Base-by-base conservation (phyloP, 2,113 vertebrate genomes). In the Serilophus lunatus region DNA sequence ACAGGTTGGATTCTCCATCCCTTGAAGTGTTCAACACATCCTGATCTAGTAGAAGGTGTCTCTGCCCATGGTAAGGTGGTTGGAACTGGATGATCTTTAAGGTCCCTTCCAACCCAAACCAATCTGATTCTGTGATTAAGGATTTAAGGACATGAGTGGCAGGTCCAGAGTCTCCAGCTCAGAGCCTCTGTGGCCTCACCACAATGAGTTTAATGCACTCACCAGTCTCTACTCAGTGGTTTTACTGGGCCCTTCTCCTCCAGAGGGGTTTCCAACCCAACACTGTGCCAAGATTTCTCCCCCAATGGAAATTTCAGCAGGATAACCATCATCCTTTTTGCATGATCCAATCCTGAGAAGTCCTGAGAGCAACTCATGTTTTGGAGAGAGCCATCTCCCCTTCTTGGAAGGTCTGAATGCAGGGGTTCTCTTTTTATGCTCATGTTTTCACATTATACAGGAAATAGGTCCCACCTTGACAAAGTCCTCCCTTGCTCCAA, bases 361-460 rank as follows among this genome's bases (percentile, higher is more conserved):
- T 12, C 36, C 36, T 33, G 35, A 53, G 60, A 71, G 13, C 23
- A 54, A 9, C 35, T 76, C 1, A 0, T n/a, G 28, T 68, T 87
- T 33, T 14, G 4, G 28, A 72, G 40, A 57, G 69, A 47, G 19
- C 6, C 0, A 0, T 53, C 42, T 86, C 17, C 35, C 9, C 4
- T 78, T 92, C 18, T 44, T 49, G 9, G 22, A 60, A 92, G 9
- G 31, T 65, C 61, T 8, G 3, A 31, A 71, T 11, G 8, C 54
- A 68, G 10, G 36, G 17, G 7, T 56, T 44, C 56, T 54, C 33
- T 93, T 61, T 42, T 50, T 12, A 54, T 11, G 14, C 28, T 50
- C 2, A 0, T 65, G 18, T 33, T 89, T 91, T 74, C 33, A 38
- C 9, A 12, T 65, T 33, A 33, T 42, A 12, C 25, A 44, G 38